A percentile compares a stretch with the other conserved stretches of the same genome.
phyloP scores from a whole-genome alignment of 2,888 invertebrate species.

The Drosophila paramelanica region DNA sequence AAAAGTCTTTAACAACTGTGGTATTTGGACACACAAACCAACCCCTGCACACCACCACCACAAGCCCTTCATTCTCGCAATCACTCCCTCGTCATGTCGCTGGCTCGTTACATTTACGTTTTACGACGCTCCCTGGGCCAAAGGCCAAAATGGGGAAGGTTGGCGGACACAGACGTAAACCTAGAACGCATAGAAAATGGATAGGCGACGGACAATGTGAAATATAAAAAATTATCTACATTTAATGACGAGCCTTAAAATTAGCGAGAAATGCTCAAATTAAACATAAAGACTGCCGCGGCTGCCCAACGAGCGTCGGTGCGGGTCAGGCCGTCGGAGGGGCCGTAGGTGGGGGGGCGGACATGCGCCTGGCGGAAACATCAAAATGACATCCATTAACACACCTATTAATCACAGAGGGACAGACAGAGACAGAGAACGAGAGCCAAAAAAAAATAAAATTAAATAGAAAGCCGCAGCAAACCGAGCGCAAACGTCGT shows the following conservation, averaged over 20 bases:
- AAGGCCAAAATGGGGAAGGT: slow-evolving; percentile 19
- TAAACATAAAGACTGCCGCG: slow-evolving; percentile 69
- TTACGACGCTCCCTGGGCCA: slow-evolving; percentile 69
- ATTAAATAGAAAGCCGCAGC: slow-evolving; percentile 39
- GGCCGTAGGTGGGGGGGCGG: slow-evolving; percentile 29
- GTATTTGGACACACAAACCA: slow-evolving; percentile 23
- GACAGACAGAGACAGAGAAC: slow-evolving; percentile 19
- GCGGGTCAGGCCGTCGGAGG: slow-evolving; percentile 1
- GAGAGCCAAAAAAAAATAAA: slow-evolving; percentile 10
- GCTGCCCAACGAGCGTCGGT: slow-evolving; percentile 10
- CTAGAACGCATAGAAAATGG: slow-evolving; percentile 48
- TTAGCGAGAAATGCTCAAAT: slow-evolving; percentile 81
- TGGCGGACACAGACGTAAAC: slow-evolving; percentile 32
- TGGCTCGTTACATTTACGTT: slow-evolving; percentile 75
- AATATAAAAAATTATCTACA: slow-evolving; percentile 81
- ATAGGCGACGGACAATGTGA: slow-evolving; percentile 30
- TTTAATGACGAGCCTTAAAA: slow-evolving; percentile 79
- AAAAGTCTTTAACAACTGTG: slow-evolving; percentile 66
- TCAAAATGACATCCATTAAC: slow-evolving; percentile 84
- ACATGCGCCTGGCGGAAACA: slow-evolving; percentile 79
- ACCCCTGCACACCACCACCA: slow-evolving; percentile 1
- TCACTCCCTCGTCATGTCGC: slow-evolving; percentile 42
- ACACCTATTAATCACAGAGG: slow-evolving; percentile 83
- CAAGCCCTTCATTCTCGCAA: slow-evolving; percentile 1
- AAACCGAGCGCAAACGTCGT: slow-evolving; percentile 42